A percentile compares a stretch with the other conserved stretches of the same genome.
Conservation (phyloP, 1,140 invertebrate species). For the Scaptomyza montana region DNA sequence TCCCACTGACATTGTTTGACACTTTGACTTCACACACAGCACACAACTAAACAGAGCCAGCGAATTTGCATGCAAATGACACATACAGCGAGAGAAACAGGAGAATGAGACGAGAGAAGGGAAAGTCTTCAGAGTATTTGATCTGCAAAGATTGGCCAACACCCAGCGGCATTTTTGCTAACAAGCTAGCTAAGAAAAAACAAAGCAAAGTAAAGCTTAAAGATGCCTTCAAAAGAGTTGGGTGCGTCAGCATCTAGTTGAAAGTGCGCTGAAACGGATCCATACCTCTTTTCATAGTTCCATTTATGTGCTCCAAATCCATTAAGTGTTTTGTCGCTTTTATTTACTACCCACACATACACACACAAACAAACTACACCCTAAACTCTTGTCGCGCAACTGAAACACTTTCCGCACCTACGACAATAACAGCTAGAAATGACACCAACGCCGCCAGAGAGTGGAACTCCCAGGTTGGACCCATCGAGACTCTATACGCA, state of each 20-base stretch:
- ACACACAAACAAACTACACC: conserved; percentile 56
- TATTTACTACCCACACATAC: conserved; percentile 69
- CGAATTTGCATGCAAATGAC: conserved; percentile 73
- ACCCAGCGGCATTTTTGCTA: conserved; percentile 71
- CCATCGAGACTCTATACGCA: conserved; percentile 18
- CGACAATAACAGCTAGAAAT: conserved; percentile 43
- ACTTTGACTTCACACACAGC: conserved; percentile 68
- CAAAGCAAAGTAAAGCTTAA: conserved; percentile 5
- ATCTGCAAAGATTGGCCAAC: conserved; percentile 82
- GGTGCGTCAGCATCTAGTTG: conserved; percentile 53
- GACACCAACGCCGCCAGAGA: conserved; percentile 60
- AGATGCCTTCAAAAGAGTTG: conserved; percentile 11
- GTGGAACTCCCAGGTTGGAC: conserved; percentile 74
- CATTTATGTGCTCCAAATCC: conserved; percentile 79
- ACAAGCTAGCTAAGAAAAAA: conserved; percentile 53
- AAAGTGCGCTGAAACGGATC: conserved; percentile 21
- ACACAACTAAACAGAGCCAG: conserved; percentile 14
- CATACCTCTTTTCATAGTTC: conserved; percentile 38
- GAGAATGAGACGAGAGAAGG: conserved; percentile 8
- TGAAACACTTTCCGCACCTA: conserved; percentile 80
- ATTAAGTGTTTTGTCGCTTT: conserved; percentile 77
- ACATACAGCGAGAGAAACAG: conserved; percentile 8
- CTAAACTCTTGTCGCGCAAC: conserved; percentile 63
- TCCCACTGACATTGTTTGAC: conserved; percentile 81
- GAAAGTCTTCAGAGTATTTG: conserved; percentile 66